Percentiles rank a stretch among this genome's conserved stretches.
These are phyloP conservation scores for Diploptera punctata DNA, from an alignment of 2,888 invertebrate genomes.

Conservation along the genomic window DNA sequence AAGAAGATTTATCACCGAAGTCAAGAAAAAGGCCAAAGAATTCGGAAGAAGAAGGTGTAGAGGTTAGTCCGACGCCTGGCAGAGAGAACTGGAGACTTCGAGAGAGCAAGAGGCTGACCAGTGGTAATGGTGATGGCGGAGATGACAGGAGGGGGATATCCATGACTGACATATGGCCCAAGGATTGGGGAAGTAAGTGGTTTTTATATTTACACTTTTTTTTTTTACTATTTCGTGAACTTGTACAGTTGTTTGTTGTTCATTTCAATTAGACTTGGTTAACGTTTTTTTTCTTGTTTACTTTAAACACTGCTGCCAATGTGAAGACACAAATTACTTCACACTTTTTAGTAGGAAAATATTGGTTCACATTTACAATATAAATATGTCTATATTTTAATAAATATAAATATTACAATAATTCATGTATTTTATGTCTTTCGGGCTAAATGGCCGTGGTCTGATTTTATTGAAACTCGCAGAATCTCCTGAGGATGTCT, in stretches of 20 bases:
- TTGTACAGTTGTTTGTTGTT: too few relatives aligned
- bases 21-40: not conserved
- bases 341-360: too few relatives aligned
- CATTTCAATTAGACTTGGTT: not conserved
- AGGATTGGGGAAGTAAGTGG: conserved; percentile 45
- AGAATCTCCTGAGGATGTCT: too few relatives aligned
- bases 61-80: conserved; percentile 42
- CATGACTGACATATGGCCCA: conserved; percentile 43
- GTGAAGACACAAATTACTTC: too few relatives aligned
- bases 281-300: too few relatives aligned
- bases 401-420: too few relatives aligned
- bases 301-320: too few relatives aligned
- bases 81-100: conserved; percentile 39
- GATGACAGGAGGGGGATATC: conserved; percentile 29
- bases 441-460: too few relatives aligned
- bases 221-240: not conserved
- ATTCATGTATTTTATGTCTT: too few relatives aligned
- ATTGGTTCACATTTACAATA: too few relatives aligned
- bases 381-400: too few relatives aligned
- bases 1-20: not conserved
- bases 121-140: conserved; percentile 21
- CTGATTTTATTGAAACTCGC: too few relatives aligned
- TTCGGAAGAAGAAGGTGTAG: not conserved
- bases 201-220: not conserved
- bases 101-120: conserved; percentile 26